A percentile compares a stretch with the other conserved stretches of the same genome.
These are phyloP conservation scores for Chrysolina americana DNA, from an alignment of 2,888 invertebrate species.

Conservation along the genomic window DNA sequence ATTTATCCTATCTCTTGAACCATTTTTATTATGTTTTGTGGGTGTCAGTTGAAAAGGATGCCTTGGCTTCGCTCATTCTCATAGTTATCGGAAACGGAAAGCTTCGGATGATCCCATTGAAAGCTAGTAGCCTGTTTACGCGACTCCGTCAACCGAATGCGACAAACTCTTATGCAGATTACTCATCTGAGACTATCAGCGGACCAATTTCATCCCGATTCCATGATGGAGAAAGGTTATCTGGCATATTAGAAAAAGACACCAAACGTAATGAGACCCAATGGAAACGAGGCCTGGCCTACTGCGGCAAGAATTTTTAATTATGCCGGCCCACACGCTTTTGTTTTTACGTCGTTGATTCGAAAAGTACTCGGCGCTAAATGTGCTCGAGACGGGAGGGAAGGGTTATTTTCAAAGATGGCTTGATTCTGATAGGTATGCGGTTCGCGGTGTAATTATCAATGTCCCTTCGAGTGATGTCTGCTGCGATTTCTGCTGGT, in stretches of 20 bases:
- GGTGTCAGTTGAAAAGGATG: too few species aligned
- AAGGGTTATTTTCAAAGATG: slow-evolving; percentile 61
- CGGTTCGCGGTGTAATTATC: neutral
- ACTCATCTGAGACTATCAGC: slow-evolving; percentile 10
- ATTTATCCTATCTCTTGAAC: too few species aligned
- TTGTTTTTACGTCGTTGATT: slow-evolving; percentile 67
- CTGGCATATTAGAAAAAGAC: slow-evolving; percentile 49
- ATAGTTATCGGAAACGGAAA: too few species aligned
- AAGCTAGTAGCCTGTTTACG: neutral
- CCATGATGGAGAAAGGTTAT: slow-evolving; percentile 39
- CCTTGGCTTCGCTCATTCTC: too few species aligned
- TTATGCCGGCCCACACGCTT: slow-evolving; percentile 68
- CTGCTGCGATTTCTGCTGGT: slow-evolving; percentile 3
- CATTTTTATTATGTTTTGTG: too few species aligned
- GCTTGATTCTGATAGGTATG: slow-evolving; percentile 50
- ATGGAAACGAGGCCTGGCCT: slow-evolving; percentile 59
- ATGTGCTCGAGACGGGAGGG: slow-evolving; percentile 31
- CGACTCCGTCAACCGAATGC: neutral
- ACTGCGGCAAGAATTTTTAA: slow-evolving; percentile 67
- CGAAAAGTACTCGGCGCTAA: slow-evolving; percentile 61
- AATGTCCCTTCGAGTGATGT: slow-evolving; percentile 20
- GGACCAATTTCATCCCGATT: slow-evolving; percentile 29
- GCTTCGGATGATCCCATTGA: neutral
- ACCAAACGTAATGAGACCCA: slow-evolving; percentile 57
- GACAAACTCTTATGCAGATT: slow-evolving; percentile 20